Evolutionary conservation across 1,140 invertebrate genomes (phyloP).

Genomic region (Brachionus calyciflorus): DNA sequence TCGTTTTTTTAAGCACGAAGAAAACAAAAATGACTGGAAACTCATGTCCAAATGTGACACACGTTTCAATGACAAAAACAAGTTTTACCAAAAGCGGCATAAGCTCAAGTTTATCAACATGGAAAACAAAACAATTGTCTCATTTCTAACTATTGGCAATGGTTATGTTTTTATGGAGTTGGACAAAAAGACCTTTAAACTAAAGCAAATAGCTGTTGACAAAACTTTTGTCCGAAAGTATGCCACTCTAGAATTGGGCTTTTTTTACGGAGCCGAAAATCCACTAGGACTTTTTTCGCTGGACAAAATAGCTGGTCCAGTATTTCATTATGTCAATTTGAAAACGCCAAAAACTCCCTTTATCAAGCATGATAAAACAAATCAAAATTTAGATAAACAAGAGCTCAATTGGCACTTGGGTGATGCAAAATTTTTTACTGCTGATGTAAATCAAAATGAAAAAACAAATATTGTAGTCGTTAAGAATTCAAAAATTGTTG

Average conservation of each 20-base stretch:
- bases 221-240: constrained; percentile 5
- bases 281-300: background rate
- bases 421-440: background rate
- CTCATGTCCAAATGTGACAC: constrained; percentile 15
- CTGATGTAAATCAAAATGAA: background rate
- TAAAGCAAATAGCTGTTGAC: background rate
- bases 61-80: constrained; percentile 22
- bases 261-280: constrained; percentile 5
- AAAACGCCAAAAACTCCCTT: background rate
- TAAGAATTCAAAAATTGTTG: constrained; percentile 3
- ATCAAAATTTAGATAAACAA: constrained; percentile 1
- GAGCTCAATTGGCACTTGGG: background rate
- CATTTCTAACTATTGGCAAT: background rate
- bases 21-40: constrained; percentile 17
- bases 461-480: constrained; percentile 10
- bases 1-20: background rate
- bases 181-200: background rate
- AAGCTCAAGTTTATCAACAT: background rate
- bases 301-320: background rate
- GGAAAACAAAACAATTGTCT: background rate
- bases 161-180: constrained; percentile 9
- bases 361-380: background rate
- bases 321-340: background rate
- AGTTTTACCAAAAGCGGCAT: background rate
- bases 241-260: background rate